phyloP scores from a whole-genome alignment of 1,140 invertebrate genomes.

The Monochamus saltuarius region DNA sequence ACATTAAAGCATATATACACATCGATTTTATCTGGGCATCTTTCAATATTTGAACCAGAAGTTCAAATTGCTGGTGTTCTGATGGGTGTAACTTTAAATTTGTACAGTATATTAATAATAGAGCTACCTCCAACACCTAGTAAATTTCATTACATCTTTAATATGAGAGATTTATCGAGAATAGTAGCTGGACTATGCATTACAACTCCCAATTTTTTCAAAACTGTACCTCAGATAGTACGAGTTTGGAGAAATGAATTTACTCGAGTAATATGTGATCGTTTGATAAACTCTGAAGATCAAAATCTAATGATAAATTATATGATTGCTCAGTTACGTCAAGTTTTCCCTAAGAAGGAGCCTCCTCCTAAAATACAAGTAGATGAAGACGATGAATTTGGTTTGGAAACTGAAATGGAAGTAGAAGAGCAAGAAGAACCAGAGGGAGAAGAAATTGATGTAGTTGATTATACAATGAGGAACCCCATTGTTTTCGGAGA shows the following conservation, averaged over 20 bases:
- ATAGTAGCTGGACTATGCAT: slow-evolving; percentile 78
- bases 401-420: slow-evolving; percentile 36
- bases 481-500: slow-evolving; percentile 87
- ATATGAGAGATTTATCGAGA: slow-evolving; percentile 84
- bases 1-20: slow-evolving; percentile 82
- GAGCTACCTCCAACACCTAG: slow-evolving; percentile 87
- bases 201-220: slow-evolving; percentile 67
- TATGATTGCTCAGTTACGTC: slow-evolving; percentile 55
- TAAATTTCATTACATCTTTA: slow-evolving; percentile 94
- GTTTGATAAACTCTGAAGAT: slow-evolving; percentile 73
- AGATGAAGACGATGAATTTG: slow-evolving; percentile 33
- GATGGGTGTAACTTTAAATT: slow-evolving; percentile 74
- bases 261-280: slow-evolving; percentile 79
- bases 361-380: slow-evolving; percentile 16
- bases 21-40: slow-evolving; percentile 78
- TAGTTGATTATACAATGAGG: slow-evolving; percentile 69
- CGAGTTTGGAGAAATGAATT: slow-evolving; percentile 90
- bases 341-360: slow-evolving; percentile 51
- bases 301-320: slow-evolving; percentile 53
- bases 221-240: slow-evolving; percentile 69
- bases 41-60: slow-evolving; percentile 65
- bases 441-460: slow-evolving; percentile 51
- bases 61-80: slow-evolving; percentile 68
- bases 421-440: slow-evolving; percentile 51
- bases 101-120: slow-evolving; percentile 77